Percentiles rank a stretch among this genome's conserved stretches.
These are phyloP conservation scores for Crocodylus rhombifer DNA, from an alignment of 2,797 vertebrate species.

Conservation along the genomic window DNA sequence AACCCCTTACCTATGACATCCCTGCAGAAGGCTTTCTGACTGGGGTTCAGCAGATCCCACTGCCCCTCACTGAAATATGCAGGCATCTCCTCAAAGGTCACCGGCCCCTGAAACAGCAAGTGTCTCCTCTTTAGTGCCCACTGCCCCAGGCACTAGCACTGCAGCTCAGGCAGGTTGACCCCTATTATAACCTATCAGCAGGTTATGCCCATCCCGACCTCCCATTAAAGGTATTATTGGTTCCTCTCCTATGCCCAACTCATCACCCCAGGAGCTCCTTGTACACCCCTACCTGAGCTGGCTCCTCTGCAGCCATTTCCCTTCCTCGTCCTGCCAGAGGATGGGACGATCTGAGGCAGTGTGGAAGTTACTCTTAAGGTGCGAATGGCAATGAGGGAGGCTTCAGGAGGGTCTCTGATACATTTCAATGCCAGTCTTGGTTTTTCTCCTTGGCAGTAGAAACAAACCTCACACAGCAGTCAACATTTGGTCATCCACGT, in stretches of 20 bases:
- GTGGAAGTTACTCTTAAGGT: neutral
- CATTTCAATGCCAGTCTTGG: neutral
- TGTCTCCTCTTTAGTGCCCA: neutral
- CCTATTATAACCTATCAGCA: neutral
- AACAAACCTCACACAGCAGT: neutral
- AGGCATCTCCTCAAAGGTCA: neutral
- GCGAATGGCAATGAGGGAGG: neutral
- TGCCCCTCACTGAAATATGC: neutral
- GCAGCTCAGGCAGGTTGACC: too few species aligned
- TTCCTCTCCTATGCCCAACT: too few species aligned
- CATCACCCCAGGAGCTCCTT: too few species aligned
- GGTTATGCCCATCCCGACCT: neutral
- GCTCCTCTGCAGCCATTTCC: neutral
- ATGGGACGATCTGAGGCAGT: neutral
- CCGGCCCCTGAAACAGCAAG: neutral
- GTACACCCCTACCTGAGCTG: neutral
- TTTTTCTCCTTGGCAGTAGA: neutral
- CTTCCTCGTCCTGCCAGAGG: neutral
- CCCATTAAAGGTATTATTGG: neutral
- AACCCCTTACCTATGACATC: neutral
- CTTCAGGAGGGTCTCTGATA: neutral
- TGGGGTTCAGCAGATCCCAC: neutral
- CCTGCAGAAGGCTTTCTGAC: neutral
- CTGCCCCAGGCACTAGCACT: neutral
- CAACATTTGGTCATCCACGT: neutral